Conservation (phyloP, 2,797 vertebrate genomes). For the Molossus alvarezi region DNA sequence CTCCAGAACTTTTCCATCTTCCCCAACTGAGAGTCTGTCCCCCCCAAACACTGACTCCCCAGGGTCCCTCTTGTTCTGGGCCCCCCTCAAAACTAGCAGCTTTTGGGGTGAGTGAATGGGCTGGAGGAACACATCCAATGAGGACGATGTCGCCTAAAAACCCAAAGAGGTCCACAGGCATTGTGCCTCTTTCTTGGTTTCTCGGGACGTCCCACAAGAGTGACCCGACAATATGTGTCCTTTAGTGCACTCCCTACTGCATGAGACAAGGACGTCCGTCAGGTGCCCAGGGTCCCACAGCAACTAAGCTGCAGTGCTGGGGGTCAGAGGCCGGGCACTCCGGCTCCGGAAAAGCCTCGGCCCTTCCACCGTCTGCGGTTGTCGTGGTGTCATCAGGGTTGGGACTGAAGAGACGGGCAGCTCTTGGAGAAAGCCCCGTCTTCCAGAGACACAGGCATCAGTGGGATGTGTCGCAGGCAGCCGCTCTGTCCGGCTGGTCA, state of each 20-base stretch:
- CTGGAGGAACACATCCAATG: fast-evolving
- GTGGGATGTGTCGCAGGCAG: not conserved
- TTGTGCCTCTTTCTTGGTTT: not conserved
- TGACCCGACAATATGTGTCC: fast-evolving
- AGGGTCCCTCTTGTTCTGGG: not conserved
- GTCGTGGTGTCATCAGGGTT: fast-evolving
- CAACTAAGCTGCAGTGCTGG: fast-evolving
- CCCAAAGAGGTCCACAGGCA: fast-evolving
- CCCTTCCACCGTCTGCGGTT: fast-evolving
- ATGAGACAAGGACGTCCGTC: fast-evolving
- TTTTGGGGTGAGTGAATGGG: fast-evolving
- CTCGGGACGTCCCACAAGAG: fast-evolving
- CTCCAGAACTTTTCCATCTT: not conserved
- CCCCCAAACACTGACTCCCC: fast-evolving
- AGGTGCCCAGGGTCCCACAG: not conserved
- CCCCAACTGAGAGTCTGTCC: not conserved
- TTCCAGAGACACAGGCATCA: fast-evolving
- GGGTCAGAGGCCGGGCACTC: fast-evolving
- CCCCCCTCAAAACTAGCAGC: not conserved
- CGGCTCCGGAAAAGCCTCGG: fast-evolving
- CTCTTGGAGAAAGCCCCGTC: fast-evolving
- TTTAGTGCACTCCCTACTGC: fast-evolving
- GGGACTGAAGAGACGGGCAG: not conserved
- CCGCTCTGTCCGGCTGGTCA: not conserved
- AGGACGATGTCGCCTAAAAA: fast-evolving